A percentile compares a stretch with the other conserved stretches of the same genome.
Evolutionary conservation across 1,140 invertebrate genomes (phyloP).

Genomic region (Branchinecta lindahli): DNA sequence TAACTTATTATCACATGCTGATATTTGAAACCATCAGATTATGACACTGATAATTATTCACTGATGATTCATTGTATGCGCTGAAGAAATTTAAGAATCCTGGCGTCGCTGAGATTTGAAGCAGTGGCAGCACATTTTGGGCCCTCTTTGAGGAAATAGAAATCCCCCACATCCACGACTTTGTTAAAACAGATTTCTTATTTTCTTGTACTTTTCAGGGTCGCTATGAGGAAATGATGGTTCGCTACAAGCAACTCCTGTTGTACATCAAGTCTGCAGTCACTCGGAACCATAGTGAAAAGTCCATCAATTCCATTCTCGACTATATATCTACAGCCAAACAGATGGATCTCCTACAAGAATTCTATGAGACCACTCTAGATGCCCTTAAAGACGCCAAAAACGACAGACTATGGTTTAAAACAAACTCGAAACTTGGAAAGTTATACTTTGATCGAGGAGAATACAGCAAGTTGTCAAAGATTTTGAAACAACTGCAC

Average conservation of each 20-base stretch:
- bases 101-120: too few species aligned
- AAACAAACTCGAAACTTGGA: slow-evolving; percentile 97
- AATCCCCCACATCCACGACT: too few species aligned
- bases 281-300: slow-evolving; percentile 97
- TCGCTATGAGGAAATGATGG: slow-evolving; percentile 95
- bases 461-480: slow-evolving; percentile 86
- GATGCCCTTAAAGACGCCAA: slow-evolving; percentile 97
- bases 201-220: slow-evolving; percentile 43
- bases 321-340: slow-evolving; percentile 99
- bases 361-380: slow-evolving; percentile 98
- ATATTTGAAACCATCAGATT: too few species aligned
- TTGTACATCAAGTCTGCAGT: slow-evolving; percentile 98
- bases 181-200: not conserved
- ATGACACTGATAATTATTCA: too few species aligned
- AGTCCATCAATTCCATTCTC: slow-evolving; percentile 98
- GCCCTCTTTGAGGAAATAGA: too few species aligned
- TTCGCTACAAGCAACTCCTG: slow-evolving; percentile 83
- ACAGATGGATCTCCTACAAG: slow-evolving; percentile 98
- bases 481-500: slow-evolving; percentile 93
- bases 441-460: slow-evolving; percentile 95
- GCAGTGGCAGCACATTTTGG: too few species aligned
- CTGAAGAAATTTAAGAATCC: too few species aligned
- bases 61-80: too few species aligned
- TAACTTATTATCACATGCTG: too few species aligned
- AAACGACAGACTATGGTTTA: slow-evolving; percentile 98